Base-by-base conservation (phyloP, 2,888 invertebrate genomes). In the Drosophila barbarae region DNA sequence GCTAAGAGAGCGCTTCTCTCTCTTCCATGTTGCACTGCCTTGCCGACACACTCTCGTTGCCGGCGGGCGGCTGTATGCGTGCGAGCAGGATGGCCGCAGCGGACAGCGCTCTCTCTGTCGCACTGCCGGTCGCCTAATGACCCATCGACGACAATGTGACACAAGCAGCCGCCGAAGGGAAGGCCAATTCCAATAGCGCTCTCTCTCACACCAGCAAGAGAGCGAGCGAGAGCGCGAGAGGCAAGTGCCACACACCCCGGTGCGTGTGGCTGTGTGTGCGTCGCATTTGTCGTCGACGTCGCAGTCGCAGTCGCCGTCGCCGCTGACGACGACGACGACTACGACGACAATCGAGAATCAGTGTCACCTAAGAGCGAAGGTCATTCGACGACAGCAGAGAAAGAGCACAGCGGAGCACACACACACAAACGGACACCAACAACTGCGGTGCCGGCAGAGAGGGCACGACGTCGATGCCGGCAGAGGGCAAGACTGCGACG, bases 291-390 rank as follows among this genome's bases (percentile, higher is more conserved):
- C 53, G 53, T 30, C 35, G 46, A 26, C 26, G 26, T 23, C 23
- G 42, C 3, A 10, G 53, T 32, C 15, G 32, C 34, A 26, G 54
- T 34, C 46, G 42, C 44, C 42, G 30, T 10, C 10, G 30, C 3
- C 30, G 30, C 10, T 9, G 4, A 10, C 30, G 30, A 9, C 30
- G 30, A 9, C 30, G 9, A 30, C 30, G 59, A 36, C 49, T 21
- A 41, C 46, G 58, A 28, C 63, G 67, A 70, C 71, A 63, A 76
- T 77, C 76, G 72, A 79, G 86, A 84, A 84, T 87, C 86, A 87
- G 86, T 87, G 87, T 87, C 87, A 87, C 87, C 87, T 87, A 87
- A 46, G 44, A 46, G 18, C 44, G 44, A 46, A 46, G 44, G 44
- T 46, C 44, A 46, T 46, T 42, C 15, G 28, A 28, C 28, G 15